Evolutionary conservation across 1,140 invertebrate genomes (phyloP), one percentile per base, ranked within the genome.

Genomic region (Lerema accius): DNA sequence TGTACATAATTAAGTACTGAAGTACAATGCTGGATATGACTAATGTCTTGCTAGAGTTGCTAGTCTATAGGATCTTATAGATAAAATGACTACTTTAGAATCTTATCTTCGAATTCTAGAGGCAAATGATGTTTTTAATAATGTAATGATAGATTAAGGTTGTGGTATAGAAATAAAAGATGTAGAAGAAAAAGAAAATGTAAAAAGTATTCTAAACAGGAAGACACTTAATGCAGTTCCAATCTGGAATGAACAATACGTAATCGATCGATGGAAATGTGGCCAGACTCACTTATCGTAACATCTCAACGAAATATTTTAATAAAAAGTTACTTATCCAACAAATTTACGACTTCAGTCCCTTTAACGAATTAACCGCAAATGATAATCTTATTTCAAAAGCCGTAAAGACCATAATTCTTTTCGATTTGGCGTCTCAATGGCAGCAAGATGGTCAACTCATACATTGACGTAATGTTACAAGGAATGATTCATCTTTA

Each of bases 401-500:
- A 50, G 49, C 26, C 10, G 56, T 73, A 75, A 66, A 72, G 68
- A 28, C 69, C 53, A 58, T 39, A 49, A 46, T 40, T 56, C n/a
- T 37, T 16, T 26, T 65, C 39, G 17, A 61, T 61, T 62, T 46
- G 6, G 53, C 35, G 15, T 58, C 61, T 48, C 49, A 49, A 69
- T 50, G 60, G 35, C 65, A 56, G 65, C n/a, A 61, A 55, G 51
- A 51, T 58, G 66, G 61, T 58, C 67, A 64, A 23, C 19, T 74
- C 67, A 67, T 16, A 70, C 55, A 78, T 73, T 78, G 79, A 80
- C 71, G 69, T 72, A 84, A 77, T 61, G 46, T 56, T 67, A 76
- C 68, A 76, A 75, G 65, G 66, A 69, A 73, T 88, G 83, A 86
- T 83, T 88, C 85, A 86, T 86, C 78, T 80, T 73, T 50, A 71